Evolutionary conservation across 1,140 invertebrate genomes (phyloP).

Genomic region (Calliphora vicina): DNA sequence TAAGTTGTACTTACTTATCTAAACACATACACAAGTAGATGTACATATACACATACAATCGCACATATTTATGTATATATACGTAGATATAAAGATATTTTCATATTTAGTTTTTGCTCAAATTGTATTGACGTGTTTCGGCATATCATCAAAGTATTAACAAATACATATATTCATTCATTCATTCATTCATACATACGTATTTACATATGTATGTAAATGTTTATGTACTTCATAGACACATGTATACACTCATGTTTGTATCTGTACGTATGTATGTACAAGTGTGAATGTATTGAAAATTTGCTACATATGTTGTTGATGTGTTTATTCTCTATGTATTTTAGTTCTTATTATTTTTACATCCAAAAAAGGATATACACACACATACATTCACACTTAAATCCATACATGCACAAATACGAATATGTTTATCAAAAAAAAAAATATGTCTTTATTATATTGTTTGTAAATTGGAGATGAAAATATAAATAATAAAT

Average conservation of each 20-base stretch:
- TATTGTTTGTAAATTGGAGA: neutral
- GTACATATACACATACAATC: neutral
- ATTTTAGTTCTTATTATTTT: neutral
- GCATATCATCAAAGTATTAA: conserved; percentile 10
- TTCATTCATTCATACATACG: too few species aligned
- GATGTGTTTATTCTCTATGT: neutral
- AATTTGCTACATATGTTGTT: neutral
- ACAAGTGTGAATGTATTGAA: neutral
- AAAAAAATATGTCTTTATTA: neutral
- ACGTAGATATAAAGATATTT: neutral
- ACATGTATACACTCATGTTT: neutral
- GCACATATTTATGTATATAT: neutral
- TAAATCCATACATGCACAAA: neutral
- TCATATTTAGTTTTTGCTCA: neutral
- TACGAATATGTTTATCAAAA: too few species aligned
- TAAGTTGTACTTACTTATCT: neutral
- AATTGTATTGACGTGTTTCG: neutral
- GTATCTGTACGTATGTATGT: neutral
- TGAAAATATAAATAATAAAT: neutral
- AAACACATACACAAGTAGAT: neutral
- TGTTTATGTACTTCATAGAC: neutral
- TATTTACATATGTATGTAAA: too few species aligned
- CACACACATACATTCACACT: neutral
- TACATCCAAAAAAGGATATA: neutral
- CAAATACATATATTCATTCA: too few species aligned